Evolutionary conservation across 2,797 vertebrate genomes (phyloP), one percentile per base, ranked within the genome.

Genomic region (Hemitrygon akajei): DNA sequence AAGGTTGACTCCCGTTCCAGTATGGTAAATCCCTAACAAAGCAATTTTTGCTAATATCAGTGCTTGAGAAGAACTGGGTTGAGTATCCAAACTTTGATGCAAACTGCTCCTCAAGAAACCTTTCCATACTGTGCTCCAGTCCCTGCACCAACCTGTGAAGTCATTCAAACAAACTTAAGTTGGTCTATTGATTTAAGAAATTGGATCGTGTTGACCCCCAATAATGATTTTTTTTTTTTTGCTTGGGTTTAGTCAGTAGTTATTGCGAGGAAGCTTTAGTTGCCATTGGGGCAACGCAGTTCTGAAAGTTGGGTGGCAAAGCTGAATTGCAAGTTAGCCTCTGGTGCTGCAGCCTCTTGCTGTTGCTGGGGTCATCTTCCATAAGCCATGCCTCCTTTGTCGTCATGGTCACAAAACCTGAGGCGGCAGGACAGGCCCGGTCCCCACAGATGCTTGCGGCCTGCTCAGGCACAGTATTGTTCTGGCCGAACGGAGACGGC

Each of bases 281-380:
- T 94, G 98, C 97, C 97, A 99, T 96, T 0, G 98, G 98, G 94
- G 98, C 97, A 84, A 99, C 98, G 30, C 99, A 99, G 96, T 99
- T 98, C 97, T 99, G 99, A 97, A 99, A 99, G 97, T 98, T 99
- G 95, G 98, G 98, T 25, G 99, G 98, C 97, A 99, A 96, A 73
- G 98, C 95, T 0, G 98, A 96, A 94, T 98, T 99, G 96, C 98
- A 99, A 96, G 98, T 98, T 94, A 99, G 98, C 98, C 98, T 98
- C 97, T 98, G 99, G 94, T 98, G 97, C 2, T 97, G 96, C 94
- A 98, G 96, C 95, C 98, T 99, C 94, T 96, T 95, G 76, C 96
- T 76, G 47, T 94, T 97, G 40, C 96, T 96, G 27, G 86, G n/a
- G 20, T 98, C 98, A 0, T 95, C 97, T 95, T 98, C 98, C 75